Evolutionary conservation across 2,113 vertebrate genomes (phyloP).

Genomic region (Vulpes ferrilata): DNA sequence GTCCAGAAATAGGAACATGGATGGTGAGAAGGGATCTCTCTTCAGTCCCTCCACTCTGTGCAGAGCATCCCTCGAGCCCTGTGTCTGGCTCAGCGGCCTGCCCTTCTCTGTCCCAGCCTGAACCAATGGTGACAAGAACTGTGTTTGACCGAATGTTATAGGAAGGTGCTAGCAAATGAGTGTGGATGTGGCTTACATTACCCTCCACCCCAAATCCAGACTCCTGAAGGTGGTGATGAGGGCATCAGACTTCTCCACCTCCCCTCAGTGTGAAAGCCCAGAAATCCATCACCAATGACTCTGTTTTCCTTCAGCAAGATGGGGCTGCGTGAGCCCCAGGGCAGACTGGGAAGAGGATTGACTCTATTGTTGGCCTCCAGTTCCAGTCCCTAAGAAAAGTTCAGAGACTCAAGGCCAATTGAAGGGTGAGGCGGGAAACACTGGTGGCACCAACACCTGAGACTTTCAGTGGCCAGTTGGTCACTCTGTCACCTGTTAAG

Average conservation of each 20-base stretch:
- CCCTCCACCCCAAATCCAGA: background rate
- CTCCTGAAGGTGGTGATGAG: background rate
- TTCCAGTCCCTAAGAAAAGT: background rate
- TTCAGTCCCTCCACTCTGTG: background rate
- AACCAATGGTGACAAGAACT: background rate
- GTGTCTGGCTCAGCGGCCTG: accelerated
- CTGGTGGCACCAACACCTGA: background rate
- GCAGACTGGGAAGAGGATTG: background rate
- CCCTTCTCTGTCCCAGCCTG: background rate
- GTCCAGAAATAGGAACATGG: background rate
- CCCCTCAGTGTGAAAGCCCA: background rate
- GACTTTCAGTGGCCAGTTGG: background rate
- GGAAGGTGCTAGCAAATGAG: background rate
- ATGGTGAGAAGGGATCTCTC: accelerated
- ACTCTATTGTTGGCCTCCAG: background rate
- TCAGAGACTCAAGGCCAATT: background rate
- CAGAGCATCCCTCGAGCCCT: background rate
- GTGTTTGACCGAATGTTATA: background rate
- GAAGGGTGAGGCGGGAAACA: background rate
- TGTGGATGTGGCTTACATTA: accelerated
- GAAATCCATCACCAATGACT: background rate
- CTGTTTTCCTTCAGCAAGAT: background rate
- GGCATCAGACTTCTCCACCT: background rate
- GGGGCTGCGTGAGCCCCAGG: background rate
- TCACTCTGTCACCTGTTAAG: accelerated